phyloP scores from a whole-genome alignment of 2,797 vertebrate species.

The Sebastes itinus region DNA sequence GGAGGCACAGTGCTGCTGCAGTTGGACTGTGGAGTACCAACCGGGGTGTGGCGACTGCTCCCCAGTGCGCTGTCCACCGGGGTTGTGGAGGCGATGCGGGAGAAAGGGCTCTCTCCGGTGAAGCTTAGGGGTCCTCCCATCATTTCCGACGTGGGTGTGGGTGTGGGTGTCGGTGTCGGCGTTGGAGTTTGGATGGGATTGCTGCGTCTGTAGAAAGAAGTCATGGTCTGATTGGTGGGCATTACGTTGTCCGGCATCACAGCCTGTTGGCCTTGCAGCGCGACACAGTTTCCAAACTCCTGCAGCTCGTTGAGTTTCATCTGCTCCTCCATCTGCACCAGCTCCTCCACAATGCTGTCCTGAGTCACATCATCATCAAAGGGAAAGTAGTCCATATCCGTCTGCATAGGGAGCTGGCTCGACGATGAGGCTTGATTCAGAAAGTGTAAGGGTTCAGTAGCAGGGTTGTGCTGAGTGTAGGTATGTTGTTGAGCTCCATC shows the following conservation, averaged over 20 bases:
- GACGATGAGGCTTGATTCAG: slow-evolving; percentile 84
- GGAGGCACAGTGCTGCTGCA: slow-evolving; percentile 96
- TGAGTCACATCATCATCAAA: slow-evolving; percentile 98
- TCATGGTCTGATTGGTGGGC: slow-evolving; percentile 81
- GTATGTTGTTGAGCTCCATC: slow-evolving; percentile 78
- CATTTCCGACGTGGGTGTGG: slow-evolving; percentile 92
- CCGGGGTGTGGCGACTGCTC: slow-evolving; percentile 93
- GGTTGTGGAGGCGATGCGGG: slow-evolving; percentile 88
- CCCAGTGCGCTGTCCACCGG: slow-evolving; percentile 95
- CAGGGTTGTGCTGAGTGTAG: slow-evolving; percentile 57
- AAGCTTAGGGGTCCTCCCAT: slow-evolving; percentile 86
- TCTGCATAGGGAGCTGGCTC: slow-evolving; percentile 85
- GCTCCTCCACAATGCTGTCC: slow-evolving; percentile 98
- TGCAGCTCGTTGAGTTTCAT: slow-evolving; percentile 93
- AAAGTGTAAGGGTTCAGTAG: slow-evolving; percentile 68
- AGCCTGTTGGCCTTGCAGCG: slow-evolving; percentile 83
- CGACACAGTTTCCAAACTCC: slow-evolving; percentile 82
- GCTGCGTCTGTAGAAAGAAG: slow-evolving; percentile 87
- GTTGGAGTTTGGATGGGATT: slow-evolving; percentile 90
- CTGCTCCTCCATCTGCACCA: slow-evolving; percentile 99
- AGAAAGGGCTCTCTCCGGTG: slow-evolving; percentile 93
- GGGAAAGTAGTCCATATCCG: slow-evolving; percentile 90
- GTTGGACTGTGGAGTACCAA: slow-evolving; percentile 95
- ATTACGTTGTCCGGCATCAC: slow-evolving; percentile 76
- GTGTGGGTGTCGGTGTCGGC: slow-evolving; percentile 87